These are phyloP conservation scores for Diaperis boleti DNA, from an alignment of 2,888 invertebrate genomes.

Conservation along the genomic window DNA sequence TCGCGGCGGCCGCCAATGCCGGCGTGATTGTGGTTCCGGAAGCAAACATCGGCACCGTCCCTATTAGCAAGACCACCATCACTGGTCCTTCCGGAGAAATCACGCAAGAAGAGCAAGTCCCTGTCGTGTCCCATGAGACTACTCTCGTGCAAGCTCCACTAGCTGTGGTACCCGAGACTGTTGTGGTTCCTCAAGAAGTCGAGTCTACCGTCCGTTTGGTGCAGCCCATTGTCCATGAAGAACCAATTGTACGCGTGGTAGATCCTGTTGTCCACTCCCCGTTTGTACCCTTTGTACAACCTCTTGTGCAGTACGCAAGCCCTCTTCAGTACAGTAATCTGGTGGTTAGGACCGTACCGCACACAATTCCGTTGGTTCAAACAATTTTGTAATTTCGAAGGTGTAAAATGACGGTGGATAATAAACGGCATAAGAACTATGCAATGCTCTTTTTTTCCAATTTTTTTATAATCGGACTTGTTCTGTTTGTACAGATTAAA, in stretches of 20 bases:
- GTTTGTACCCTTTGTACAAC: background rate
- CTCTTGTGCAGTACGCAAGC: no score
- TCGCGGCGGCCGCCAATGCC: slow-evolving; percentile 19
- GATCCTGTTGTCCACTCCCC: background rate
- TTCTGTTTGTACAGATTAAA: no score
- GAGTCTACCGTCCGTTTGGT: no score
- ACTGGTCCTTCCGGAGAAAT: slow-evolving; percentile 15
- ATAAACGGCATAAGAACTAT: no score
- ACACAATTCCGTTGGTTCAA: no score
- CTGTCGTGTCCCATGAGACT: slow-evolving; percentile 7
- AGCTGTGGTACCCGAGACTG: background rate
- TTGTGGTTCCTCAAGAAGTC: no score
- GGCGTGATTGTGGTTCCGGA: slow-evolving; percentile 8
- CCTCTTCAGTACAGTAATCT: no score
- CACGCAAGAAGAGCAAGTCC: slow-evolving; percentile 10
- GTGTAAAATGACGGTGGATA: no score
- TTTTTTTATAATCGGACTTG: no score
- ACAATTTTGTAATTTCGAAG: no score
- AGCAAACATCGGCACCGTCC: background rate
- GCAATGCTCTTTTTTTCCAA: no score
- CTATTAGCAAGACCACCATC: slow-evolving; percentile 7
- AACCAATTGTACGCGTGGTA: background rate
- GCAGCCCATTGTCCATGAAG: background rate
- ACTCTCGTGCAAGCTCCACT: background rate
- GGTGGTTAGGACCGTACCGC: no score